Percentiles rank a stretch among this genome's conserved stretches.
phyloP scores from a whole-genome alignment of 2,113 vertebrate genomes.

The Electrona antarctica region DNA sequence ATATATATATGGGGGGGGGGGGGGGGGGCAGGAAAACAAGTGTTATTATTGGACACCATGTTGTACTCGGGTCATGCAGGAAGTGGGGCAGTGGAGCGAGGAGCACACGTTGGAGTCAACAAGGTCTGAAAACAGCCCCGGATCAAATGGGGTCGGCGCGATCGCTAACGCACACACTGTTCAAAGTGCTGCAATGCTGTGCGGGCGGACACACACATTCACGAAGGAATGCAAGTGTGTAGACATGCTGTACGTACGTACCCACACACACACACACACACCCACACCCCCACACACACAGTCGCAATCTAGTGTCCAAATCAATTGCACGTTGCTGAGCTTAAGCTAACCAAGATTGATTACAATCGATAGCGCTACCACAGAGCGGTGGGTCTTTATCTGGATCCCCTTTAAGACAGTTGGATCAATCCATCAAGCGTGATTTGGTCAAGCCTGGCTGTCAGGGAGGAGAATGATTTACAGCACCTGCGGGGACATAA shows the following conservation, averaged over 20 bases:
- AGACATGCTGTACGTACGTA: too few species aligned
- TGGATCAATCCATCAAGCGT: conserved; percentile 47
- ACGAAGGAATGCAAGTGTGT: background rate
- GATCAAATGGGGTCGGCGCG: conserved; percentile 45
- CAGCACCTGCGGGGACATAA: background rate
- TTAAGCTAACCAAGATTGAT: conserved; percentile 47
- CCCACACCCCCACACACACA: background rate
- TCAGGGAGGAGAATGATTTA: conserved; percentile 20
- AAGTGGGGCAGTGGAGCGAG: conserved; percentile 60
- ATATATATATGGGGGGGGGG: background rate
- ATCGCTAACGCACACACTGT: background rate
- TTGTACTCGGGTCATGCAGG: conserved; percentile 53
- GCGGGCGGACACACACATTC: background rate
- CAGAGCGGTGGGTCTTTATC: conserved; percentile 55
- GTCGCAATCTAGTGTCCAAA: background rate
- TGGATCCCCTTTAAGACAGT: conserved; percentile 31
- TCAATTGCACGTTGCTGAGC: conserved; percentile 14
- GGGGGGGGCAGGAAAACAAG: conserved; percentile 39
- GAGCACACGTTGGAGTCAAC: conserved; percentile 44
- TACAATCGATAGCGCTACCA: conserved; percentile 55
- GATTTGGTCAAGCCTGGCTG: conserved; percentile 50
- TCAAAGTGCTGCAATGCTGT: too few species aligned
- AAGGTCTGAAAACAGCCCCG: conserved; percentile 69
- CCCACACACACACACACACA: background rate
- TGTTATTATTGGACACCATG: conserved; percentile 21